Evolutionary conservation across 2,888 invertebrate genomes (phyloP), one percentile per base, ranked within the genome.

Genomic region (Theodoxus fluviatilis): DNA sequence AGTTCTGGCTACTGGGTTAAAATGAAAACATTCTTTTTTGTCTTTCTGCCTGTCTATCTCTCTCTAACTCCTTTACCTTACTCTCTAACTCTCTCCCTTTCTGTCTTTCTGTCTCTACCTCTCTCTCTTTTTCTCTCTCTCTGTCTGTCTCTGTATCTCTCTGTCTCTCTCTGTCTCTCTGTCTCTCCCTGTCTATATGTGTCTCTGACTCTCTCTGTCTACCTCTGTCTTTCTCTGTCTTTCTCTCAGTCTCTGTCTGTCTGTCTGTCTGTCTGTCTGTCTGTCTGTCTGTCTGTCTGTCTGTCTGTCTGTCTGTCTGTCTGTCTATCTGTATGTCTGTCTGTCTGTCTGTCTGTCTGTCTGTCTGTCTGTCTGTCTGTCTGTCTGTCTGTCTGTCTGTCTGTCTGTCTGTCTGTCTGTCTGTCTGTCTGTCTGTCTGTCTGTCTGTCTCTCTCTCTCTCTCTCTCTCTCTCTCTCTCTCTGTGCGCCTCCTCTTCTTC

Each of bases 101-200:
- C 18, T 35, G n/a, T 31, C 15, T 63, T 33, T 31, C 33, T 63
- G n/a, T 31, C 9, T 35, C 61, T 15, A 1, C n/a, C 33, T 31
- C 33, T 35, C 31, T 35, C n/a, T 59, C 6, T 35, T 18, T 31
- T 9, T 35, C 61, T 31, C 9, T 63, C n/a, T 63, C 12, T 35
- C 37, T 63, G 37, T 61, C 35, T 61, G 61, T 31, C 31, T 61
- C 7, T 61, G n/a, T 61, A n/a, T 61, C 31, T 31, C 12, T 61
- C 35, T 25, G 31, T 61, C n/a, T 31, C 7, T 61, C 37, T n/a
- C 22, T 52, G 7, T 9, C 52, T 6, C 18, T 52, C 22, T 52
- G 52, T 52, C 22, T 52, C 22, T 52, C 22, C 25, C 22, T 9
- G 4, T 6, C 52, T 18, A 25, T 3, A 25, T 52, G 52, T 25